phyloP scores from a whole-genome alignment of 2,888 invertebrate species.

The Scaptomyza parva region DNA sequence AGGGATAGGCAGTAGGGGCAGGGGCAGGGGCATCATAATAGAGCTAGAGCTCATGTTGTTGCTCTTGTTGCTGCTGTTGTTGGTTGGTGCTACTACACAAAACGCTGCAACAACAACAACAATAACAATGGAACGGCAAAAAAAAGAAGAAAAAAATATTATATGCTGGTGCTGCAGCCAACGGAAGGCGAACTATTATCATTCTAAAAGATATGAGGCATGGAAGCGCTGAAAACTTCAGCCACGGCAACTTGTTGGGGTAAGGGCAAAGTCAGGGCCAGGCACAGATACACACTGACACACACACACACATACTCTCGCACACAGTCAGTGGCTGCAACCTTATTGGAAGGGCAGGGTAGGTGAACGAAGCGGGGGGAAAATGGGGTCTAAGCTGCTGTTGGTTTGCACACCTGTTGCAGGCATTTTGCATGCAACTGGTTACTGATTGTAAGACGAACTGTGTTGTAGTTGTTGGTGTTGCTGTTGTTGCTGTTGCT shows the following conservation, averaged over 20 bases:
- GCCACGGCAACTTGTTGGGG: constrained; percentile 49
- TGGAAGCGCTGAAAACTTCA: constrained; percentile 64
- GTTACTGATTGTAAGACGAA: constrained; percentile 56
- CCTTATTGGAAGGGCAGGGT: no score
- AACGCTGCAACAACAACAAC: constrained; percentile 34
- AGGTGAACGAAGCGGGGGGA: background rate
- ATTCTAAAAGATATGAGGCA: constrained; percentile 74
- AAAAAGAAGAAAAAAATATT: constrained; percentile 25
- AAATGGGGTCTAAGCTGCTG: constrained; percentile 47
- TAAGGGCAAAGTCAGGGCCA: constrained; percentile 46
- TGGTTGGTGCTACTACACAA: constrained; percentile 34
- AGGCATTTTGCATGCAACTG: constrained; percentile 78
- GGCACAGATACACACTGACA: constrained; percentile 29
- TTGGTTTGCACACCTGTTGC: constrained; percentile 75
- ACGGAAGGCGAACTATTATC: constrained; percentile 77
- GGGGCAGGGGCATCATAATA: constrained; percentile 38
- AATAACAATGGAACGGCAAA: constrained; percentile 25
- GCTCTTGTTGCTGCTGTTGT: constrained; percentile 19
- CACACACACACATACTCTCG: constrained; percentile 23
- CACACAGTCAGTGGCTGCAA: constrained; percentile 43
- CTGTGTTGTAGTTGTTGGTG: constrained; percentile 15
- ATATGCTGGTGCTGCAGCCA: constrained; percentile 44
- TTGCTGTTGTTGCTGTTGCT: constrained; percentile 16
- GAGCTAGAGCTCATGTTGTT: constrained; percentile 26
- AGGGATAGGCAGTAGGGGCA: constrained; percentile 4